Evolutionary conservation across 2,888 invertebrate genomes (phyloP), one percentile per base, ranked within the genome.

Genomic region (Philaethria dido): DNA sequence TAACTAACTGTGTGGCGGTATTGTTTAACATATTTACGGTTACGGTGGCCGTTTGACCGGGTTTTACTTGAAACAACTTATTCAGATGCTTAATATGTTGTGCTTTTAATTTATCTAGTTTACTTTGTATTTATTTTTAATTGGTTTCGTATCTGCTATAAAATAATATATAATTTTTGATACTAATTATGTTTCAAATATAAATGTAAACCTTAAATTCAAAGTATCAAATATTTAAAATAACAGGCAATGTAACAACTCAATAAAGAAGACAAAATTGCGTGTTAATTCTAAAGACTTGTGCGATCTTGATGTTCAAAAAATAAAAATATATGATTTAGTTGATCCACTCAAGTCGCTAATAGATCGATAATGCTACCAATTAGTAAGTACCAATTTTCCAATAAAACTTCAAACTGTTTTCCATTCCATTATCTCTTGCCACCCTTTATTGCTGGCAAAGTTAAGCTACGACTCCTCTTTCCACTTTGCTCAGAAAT

Each of bases 371-470:
- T 92, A 92, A 87, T 89, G 83, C 83, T 86, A 84, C 89, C 92
- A 92, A 92, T 92, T 92, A 92, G 89, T 84, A 86, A 84, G 84
- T 84, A 87, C 89, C 92, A 92, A 92, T 92, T 92, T 90, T 85
- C 92, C 92, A 92, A 92, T 92, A 92, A 92, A 92, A 92, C 92
- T 92, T 92, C 89, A 91, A 92, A 92, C 92, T 92, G 92, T 92
- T 92, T 92, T 92, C 92, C 92, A 90, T 92, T 89, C 92, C 92
- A 92, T 92, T 92, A 92, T 92, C 92, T 91, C 86, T 86, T 84
- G 85, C 90, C 89, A 85, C 92, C 92, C 92, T 90, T 91, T 92
- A 90, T 90, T 89, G 86, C 89, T 84, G 85, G 87, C 86, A 79
- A 90, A 92, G 90, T 92, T 92, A 92, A 92, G 91, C 91, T 86